Evolutionary conservation across 1,140 invertebrate genomes (phyloP).

Genomic region (Anoplophora glabripennis): DNA sequence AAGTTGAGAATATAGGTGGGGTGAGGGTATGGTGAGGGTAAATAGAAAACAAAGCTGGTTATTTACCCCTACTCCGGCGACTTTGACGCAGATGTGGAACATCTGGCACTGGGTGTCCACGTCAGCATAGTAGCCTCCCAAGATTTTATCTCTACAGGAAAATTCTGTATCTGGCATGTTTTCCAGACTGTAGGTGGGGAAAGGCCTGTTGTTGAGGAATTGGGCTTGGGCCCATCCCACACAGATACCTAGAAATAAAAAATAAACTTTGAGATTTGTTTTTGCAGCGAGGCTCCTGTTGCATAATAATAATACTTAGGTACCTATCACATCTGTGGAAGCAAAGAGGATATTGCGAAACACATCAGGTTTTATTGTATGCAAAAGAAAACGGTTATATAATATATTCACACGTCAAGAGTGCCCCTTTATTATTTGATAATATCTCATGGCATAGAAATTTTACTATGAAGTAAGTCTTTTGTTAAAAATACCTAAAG

Average conservation of each 20-base stretch:
- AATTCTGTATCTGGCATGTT: constrained; percentile 83
- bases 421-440: too few relatives aligned
- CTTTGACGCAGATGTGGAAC: constrained; percentile 86
- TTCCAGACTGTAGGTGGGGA: constrained; percentile 72
- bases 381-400: background rate
- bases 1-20: too few relatives aligned
- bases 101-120: constrained; percentile 88
- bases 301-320: background rate
- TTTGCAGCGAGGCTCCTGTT: background rate
- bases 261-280: background rate
- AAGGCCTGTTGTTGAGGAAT: constrained; percentile 52
- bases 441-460: too few relatives aligned
- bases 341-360: background rate
- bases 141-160: constrained; percentile 80
- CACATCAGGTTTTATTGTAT: background rate
- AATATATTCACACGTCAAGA: too few relatives aligned
- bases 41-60: background rate
- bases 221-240: constrained; percentile 37
- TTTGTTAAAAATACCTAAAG: too few relatives aligned
- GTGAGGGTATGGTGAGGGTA: too few relatives aligned
- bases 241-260: constrained; percentile 34
- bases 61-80: constrained; percentile 69
- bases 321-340: background rate
- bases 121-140: constrained; percentile 90
- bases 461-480: too few relatives aligned